Base-by-base conservation (phyloP, 1,140 invertebrate species). In the Adoxophyes honmai region DNA sequence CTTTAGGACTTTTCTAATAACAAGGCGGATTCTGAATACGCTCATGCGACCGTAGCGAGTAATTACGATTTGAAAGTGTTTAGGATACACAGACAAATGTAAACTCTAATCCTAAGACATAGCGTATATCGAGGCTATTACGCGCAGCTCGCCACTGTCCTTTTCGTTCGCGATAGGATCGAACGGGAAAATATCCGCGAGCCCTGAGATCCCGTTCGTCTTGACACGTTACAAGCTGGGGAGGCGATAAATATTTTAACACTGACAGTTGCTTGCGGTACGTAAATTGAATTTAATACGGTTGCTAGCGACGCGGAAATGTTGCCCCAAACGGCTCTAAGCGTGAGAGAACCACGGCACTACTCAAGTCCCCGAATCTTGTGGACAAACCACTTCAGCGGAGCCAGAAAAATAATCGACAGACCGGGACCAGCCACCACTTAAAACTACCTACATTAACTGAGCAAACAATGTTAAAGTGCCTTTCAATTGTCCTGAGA, bases 1-100 rank as follows among this genome's bases (percentile, higher is more conserved):
- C 0, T 52, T 67, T 82, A 82, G 60, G 69, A 70, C 75, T 57
- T 78, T 82, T 11, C 58, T 37, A 34, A 16, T 62, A 18, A 62
- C 56, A 61, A 64, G 36, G 34, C 57, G 55, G 62, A 62, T 59
- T 75, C 66, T 78, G 74, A 83, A 82, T 80, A 79, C 79, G 83
- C 74, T 81, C 78, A 84, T 78, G 83, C 73, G 73, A 84, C 79
- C 82, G 81, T 82, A 81, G 75, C 81, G 59, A 83, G 74, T 75
- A 75, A 82, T 81, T 78, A 77, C 75, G 71, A 82, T 79, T 59
- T 71, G 75, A 79, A 79, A 81, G 71, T 76, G 67, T 64, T 68
- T 48, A 57, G 66, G 61, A 60, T 60, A 70, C 62, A 74, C 70
- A 80, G 71, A 75, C 69, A 64, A 76, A 78, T 78, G 51, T 78